Conservation (phyloP, 2,113 vertebrate genomes). For the Acinonyx jubatus region DNA sequence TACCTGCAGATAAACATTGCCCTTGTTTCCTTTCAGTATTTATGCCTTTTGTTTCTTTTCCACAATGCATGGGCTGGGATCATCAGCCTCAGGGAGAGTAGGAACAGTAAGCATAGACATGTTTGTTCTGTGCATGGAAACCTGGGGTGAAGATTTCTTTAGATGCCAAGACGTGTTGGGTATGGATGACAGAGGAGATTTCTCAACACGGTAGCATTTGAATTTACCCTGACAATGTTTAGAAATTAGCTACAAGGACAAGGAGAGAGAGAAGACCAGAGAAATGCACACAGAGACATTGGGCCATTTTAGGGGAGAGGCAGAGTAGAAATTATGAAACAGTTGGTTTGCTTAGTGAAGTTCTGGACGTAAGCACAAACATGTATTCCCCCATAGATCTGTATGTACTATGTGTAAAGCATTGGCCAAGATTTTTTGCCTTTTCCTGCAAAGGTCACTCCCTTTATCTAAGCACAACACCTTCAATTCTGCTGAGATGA, state of each 20-base stretch:
- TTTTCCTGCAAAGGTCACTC: too few relatives aligned
- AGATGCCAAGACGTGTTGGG: too few relatives aligned
- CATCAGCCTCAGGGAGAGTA: fast-evolving
- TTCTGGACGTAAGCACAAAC: neutral
- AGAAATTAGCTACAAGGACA: too few relatives aligned
- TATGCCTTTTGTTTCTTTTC: neutral
- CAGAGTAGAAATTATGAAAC: neutral
- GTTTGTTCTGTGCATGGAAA: neutral
- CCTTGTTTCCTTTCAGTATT: neutral
- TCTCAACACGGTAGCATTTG: neutral
- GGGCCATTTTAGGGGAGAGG: neutral
- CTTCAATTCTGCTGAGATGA: neutral
- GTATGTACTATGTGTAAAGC: fast-evolving
- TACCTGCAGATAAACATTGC: neutral
- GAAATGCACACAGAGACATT: neutral
- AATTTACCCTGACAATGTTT: neutral
- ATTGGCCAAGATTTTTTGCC: neutral
- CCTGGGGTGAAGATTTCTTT: neutral
- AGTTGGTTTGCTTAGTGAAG: too few relatives aligned
- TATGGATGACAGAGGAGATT: neutral
- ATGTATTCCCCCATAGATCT: neutral
- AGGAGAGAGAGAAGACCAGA: neutral
- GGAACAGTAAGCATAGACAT: neutral
- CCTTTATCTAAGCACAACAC: neutral
- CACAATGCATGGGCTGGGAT: neutral